A percentile compares a stretch with the other conserved stretches of the same genome.
Evolutionary conservation across 2,113 vertebrate genomes (phyloP).

Genomic region (Leucosticte australis): DNA sequence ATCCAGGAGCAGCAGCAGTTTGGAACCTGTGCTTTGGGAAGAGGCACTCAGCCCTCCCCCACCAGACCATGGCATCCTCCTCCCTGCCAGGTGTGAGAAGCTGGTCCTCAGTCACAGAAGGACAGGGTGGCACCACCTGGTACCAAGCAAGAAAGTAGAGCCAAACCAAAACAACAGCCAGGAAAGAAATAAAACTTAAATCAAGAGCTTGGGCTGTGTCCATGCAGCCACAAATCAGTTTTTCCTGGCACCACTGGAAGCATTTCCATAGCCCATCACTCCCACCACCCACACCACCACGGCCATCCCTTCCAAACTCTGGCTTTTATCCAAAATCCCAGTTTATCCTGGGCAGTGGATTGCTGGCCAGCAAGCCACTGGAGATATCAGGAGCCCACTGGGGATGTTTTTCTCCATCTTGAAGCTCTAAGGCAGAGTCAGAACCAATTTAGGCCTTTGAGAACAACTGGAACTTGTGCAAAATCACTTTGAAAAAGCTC

Average conservation of each 20-base stretch:
- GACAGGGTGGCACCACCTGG: neutral
- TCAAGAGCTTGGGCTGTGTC: neutral
- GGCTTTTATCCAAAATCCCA: neutral
- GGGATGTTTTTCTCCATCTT: neutral
- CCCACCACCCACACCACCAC: neutral
- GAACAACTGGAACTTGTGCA: neutral
- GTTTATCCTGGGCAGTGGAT: neutral
- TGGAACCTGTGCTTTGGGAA: neutral
- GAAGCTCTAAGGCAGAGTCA: neutral
- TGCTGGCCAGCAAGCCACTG: neutral
- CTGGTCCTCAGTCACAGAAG: neutral
- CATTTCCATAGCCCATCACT: neutral
- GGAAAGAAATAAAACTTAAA: neutral
- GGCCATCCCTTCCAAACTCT: neutral
- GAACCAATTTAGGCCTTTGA: neutral
- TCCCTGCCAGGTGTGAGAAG: neutral
- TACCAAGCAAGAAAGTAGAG: too few species aligned
- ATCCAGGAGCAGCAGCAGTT: neutral
- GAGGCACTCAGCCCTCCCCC: neutral
- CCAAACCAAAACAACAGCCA: neutral
- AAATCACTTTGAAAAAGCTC: neutral
- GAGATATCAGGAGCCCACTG: fast-evolving
- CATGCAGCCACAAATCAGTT: neutral
- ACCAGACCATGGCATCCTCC: neutral
- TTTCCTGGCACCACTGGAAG: neutral